Conservation (phyloP, 2,113 vertebrate species). For the Brienomyrus brachyistius region DNA sequence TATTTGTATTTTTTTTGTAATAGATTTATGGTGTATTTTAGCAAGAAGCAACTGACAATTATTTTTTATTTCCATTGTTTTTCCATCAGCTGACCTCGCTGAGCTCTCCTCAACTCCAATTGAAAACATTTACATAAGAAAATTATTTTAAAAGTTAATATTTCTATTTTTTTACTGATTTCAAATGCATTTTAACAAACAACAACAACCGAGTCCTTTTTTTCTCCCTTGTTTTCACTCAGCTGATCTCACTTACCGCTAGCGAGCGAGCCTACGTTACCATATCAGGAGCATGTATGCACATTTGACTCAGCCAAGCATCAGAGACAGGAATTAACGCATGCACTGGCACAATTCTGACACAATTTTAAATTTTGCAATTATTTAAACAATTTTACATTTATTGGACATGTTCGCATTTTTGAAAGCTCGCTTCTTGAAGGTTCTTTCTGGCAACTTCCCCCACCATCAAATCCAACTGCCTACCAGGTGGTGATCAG, state of each 20-base stretch:
- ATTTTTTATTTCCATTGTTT: background rate
- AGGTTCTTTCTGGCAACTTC: background rate
- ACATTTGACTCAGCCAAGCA: background rate
- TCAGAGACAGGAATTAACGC: background rate
- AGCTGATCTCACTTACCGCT: background rate
- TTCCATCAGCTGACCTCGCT: background rate
- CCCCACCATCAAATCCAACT: no score
- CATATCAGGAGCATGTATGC: background rate
- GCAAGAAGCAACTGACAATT: background rate
- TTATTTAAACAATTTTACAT: background rate
- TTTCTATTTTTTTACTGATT: background rate
- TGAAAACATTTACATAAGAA: background rate
- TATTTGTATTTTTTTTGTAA: no score
- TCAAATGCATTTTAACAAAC: background rate
- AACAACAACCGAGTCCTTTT: background rate
- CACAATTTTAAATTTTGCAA: background rate
- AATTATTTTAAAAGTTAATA: background rate
- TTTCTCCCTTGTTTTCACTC: background rate
- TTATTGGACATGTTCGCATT: background rate
- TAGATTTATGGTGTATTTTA: background rate
- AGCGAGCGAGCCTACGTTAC: background rate
- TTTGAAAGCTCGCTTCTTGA: background rate
- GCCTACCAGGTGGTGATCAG: no score
- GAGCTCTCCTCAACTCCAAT: background rate
- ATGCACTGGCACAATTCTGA: background rate